A percentile compares a stretch with the other conserved stretches of the same genome.
Conservation (phyloP, 2,113 vertebrate genomes). For the Monarcha castaneiventris region DNA sequence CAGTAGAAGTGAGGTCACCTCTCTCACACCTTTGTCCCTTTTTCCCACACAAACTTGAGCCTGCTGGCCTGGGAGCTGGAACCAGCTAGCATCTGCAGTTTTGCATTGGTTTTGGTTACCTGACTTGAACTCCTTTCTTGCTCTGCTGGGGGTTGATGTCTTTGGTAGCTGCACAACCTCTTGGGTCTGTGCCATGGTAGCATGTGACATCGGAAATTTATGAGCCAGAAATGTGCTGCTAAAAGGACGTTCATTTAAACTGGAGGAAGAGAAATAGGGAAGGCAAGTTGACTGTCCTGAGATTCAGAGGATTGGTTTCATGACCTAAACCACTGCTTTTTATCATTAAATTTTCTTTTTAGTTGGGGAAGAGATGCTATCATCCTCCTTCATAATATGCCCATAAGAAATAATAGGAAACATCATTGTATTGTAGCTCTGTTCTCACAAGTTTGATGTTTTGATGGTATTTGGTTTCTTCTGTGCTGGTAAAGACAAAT, state of each 20-base stretch:
- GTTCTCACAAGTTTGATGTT: not conserved
- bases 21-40: fast-evolving
- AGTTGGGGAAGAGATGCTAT: not conserved
- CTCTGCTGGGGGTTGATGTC: not conserved
- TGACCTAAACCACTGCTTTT: not conserved
- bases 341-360: not conserved
- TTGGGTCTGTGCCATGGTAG: not conserved
- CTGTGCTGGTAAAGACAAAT: not conserved
- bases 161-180: not conserved
- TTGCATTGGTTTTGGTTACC: not conserved
- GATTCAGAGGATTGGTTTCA: not conserved
- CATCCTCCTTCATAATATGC: not conserved
- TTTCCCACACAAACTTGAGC: not conserved
- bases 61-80: not conserved
- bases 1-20: not conserved
- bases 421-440: not conserved
- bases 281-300: not conserved
- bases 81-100: not conserved
- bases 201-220: not conserved
- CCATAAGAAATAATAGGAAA: not conserved
- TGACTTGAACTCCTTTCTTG: not conserved
- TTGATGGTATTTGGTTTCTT: not conserved
- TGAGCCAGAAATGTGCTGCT: not conserved
- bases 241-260: not conserved
- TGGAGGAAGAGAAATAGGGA: not conserved